These are phyloP conservation scores for Potorous gilbertii DNA, from an alignment of 2,797 vertebrate species.

Conservation along the genomic window DNA sequence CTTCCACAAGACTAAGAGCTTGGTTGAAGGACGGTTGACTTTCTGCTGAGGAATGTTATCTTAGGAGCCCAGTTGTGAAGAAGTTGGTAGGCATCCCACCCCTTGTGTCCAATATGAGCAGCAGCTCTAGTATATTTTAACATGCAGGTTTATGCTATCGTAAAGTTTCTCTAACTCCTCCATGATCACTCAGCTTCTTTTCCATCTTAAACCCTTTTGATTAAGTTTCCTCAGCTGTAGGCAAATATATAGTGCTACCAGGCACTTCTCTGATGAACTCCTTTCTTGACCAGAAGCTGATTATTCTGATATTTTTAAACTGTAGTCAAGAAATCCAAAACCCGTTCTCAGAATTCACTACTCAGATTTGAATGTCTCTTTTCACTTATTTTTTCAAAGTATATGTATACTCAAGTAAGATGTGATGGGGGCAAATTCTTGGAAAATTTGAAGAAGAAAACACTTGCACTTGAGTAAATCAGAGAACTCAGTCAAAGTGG, in stretches of 20 bases:
- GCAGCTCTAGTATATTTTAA: background rate
- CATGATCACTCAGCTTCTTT: background rate
- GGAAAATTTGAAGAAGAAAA: background rate
- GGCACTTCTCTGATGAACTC: background rate
- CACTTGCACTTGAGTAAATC: background rate
- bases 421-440: background rate
- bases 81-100: background rate
- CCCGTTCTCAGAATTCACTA: background rate
- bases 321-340: background rate
- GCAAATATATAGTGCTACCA: background rate
- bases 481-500: background rate
- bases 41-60: background rate
- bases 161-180: background rate
- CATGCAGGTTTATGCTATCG: background rate
- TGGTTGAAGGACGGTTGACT: background rate
- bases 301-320: background rate
- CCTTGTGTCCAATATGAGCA: background rate
- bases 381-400: background rate
- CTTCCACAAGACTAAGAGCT: background rate
- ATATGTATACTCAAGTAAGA: background rate
- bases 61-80: background rate
- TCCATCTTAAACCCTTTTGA: background rate
- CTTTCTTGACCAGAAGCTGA: background rate
- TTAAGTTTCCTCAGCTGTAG: background rate
- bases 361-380: background rate